Evolutionary conservation across 2,797 vertebrate species (phyloP).

Genomic region (Micromesistius poutassou): DNA sequence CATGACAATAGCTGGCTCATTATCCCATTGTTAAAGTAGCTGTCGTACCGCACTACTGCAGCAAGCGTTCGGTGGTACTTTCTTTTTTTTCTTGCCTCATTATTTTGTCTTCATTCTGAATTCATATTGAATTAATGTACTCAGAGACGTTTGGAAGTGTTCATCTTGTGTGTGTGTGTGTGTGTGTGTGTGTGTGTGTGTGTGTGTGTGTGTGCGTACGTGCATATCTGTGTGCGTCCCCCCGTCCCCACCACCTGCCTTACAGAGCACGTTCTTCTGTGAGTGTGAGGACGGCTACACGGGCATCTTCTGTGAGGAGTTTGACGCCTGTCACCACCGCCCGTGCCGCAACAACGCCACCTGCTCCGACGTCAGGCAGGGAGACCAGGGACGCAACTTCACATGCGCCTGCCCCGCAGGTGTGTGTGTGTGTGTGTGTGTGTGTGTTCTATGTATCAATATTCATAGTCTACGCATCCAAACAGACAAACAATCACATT

Average conservation of each 20-base stretch:
- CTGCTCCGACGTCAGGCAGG: slow-evolving; percentile 81
- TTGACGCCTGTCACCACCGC: slow-evolving; percentile 84
- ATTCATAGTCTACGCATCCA: too few relatives aligned
- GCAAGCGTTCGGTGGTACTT: neutral
- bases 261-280: slow-evolving; percentile 88
- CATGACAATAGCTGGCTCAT: slow-evolving; percentile 13
- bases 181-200: too few relatives aligned
- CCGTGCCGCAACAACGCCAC: slow-evolving; percentile 87
- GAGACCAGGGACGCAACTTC: slow-evolving; percentile 82
- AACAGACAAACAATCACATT: neutral
- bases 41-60: too few relatives aligned
- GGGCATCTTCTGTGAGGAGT: slow-evolving; percentile 91
- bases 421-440: slow-evolving; percentile 52
- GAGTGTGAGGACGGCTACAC: slow-evolving; percentile 82
- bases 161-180: too few relatives aligned
- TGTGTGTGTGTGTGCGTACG: too few relatives aligned
- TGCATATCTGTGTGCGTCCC: too few relatives aligned
- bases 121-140: too few relatives aligned
- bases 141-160: too few relatives aligned
- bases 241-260: neutral
- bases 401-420: slow-evolving; percentile 85
- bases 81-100: neutral
- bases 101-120: too few relatives aligned
- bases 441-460: neutral
- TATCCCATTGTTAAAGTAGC: slow-evolving; percentile 14